Evolutionary conservation across 1,140 invertebrate genomes (phyloP).

Genomic region (Ips nitidus): DNA sequence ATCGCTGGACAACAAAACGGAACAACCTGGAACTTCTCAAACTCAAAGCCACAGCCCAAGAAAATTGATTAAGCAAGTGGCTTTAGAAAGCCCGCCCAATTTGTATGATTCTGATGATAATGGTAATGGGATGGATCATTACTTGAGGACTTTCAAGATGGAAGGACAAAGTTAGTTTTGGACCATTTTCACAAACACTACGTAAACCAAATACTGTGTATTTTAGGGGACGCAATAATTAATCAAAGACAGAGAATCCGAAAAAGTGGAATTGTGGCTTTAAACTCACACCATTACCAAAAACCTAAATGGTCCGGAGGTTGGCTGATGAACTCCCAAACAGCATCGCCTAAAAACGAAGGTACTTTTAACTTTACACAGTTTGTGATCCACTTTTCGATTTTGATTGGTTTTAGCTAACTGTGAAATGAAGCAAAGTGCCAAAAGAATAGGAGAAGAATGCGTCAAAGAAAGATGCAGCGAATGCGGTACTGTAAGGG

Average conservation of each 20-base stretch:
- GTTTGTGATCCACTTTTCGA: background rate
- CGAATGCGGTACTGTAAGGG: slow-evolving; percentile 79
- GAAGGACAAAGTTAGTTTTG: slow-evolving; percentile 42
- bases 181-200: slow-evolving; percentile 9
- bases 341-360: slow-evolving; percentile 43
- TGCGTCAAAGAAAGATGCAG: slow-evolving; percentile 71
- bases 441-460: slow-evolving; percentile 69
- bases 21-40: slow-evolving; percentile 48
- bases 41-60: slow-evolving; percentile 58
- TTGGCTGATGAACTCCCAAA: slow-evolving; percentile 47
- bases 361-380: slow-evolving; percentile 11
- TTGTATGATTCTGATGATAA: slow-evolving; percentile 45
- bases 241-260: slow-evolving; percentile 53
- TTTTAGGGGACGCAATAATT: slow-evolving; percentile 40
- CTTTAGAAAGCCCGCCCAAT: slow-evolving; percentile 63
- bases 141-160: slow-evolving; percentile 44
- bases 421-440: slow-evolving; percentile 61
- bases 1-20: slow-evolving; percentile 46
- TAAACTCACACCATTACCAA: slow-evolving; percentile 53
- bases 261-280: slow-evolving; percentile 51
- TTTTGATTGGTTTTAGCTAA: slow-evolving; percentile 16
- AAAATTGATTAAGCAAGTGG: slow-evolving; percentile 67
- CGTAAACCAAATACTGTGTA: background rate
- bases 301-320: slow-evolving; percentile 52
- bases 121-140: slow-evolving; percentile 28